These are phyloP conservation scores for Enteromius radiatus DNA, from an alignment of 2,797 vertebrate species.

Conservation along the genomic window DNA sequence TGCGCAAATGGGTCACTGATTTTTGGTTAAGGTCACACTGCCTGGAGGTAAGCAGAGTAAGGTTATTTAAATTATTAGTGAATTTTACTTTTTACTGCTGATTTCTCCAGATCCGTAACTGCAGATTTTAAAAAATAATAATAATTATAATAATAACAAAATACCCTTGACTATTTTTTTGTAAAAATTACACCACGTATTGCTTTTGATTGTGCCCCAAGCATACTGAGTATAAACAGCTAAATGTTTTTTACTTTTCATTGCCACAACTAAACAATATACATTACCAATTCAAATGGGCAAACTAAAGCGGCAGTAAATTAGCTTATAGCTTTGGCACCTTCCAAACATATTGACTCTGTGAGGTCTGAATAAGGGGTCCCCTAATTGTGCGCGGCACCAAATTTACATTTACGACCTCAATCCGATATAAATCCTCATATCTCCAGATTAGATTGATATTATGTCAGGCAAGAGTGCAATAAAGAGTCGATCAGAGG, in stretches of 20 bases:
- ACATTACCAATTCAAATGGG: slow-evolving; percentile 54
- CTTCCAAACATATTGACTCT: slow-evolving; percentile 54
- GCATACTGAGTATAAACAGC: slow-evolving; percentile 40
- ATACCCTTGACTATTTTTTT: slow-evolving; percentile 13
- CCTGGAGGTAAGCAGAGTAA: background rate
- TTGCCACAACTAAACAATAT: slow-evolving; percentile 40
- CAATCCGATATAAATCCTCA: slow-evolving; percentile 56
- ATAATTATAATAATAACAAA: slow-evolving; percentile 28
- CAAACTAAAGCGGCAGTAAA: slow-evolving; percentile 39
- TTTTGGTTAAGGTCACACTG: slow-evolving; percentile 16
- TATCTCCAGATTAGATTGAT: slow-evolving; percentile 66
- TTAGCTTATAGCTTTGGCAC: slow-evolving; percentile 50
- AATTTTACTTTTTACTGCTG: slow-evolving; percentile 26
- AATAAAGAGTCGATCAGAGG: slow-evolving; percentile 66
- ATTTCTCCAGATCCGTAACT: slow-evolving; percentile 28
- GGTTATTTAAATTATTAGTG: slow-evolving; percentile 34
- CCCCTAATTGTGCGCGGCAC: slow-evolving; percentile 53
- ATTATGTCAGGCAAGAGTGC: slow-evolving; percentile 60
- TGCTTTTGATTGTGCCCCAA: slow-evolving; percentile 38
- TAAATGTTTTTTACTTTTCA: slow-evolving; percentile 40
- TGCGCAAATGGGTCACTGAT: slow-evolving; percentile 11
- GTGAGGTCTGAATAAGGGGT: slow-evolving; percentile 46
- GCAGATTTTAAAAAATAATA: background rate
- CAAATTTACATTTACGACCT: slow-evolving; percentile 59
- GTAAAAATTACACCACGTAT: slow-evolving; percentile 20